A percentile compares a stretch with the other conserved stretches of the same genome.
Evolutionary conservation across 35 echinoderm and acorn worm genomes (phyloP).

Genomic region (Holothuria glaberrima): DNA sequence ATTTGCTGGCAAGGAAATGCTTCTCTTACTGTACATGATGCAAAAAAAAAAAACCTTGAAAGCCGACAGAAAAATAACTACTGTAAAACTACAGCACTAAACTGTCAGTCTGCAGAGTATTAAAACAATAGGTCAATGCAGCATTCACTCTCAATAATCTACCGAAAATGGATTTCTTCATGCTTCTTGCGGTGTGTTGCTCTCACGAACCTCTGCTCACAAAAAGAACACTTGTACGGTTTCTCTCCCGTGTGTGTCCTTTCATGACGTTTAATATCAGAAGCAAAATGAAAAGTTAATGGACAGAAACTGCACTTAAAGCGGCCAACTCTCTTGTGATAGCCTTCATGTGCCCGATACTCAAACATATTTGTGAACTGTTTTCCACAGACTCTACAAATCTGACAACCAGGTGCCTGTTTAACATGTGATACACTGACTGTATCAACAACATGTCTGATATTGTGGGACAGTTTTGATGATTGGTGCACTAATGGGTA

Average conservation of each 20-base stretch:
- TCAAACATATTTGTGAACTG: slow-evolving; percentile 1
- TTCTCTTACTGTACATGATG: no score
- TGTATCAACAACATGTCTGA: no score
- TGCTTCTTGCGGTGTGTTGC: slow-evolving; percentile 12
- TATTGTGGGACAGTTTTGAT: no score
- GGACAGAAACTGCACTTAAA: slow-evolving; percentile 41
- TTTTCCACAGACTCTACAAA: slow-evolving; percentile 39
- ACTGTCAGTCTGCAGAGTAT: no score
- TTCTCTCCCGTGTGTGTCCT: slow-evolving; percentile 41
- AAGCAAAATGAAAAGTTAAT: slow-evolving; percentile 4
- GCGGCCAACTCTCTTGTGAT: slow-evolving; percentile 19
- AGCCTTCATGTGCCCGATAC: slow-evolving; percentile 23
- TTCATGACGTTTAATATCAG: slow-evolving; percentile 1
- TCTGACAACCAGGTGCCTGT: not conserved
- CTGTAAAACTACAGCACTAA: no score
- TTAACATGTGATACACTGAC: no score
- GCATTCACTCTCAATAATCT: no score
- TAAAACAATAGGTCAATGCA: no score
- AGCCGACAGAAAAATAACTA: no score
- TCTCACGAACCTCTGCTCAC: slow-evolving; percentile 39
- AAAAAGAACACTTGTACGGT: slow-evolving; percentile 43
- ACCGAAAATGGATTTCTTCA: slow-evolving; percentile 1
- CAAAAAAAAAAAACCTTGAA: no score
- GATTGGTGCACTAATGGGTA: no score
- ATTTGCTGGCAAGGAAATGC: no score